phyloP scores from a whole-genome alignment of 2,113 vertebrate genomes.

The Ploceus nigricollis region DNA sequence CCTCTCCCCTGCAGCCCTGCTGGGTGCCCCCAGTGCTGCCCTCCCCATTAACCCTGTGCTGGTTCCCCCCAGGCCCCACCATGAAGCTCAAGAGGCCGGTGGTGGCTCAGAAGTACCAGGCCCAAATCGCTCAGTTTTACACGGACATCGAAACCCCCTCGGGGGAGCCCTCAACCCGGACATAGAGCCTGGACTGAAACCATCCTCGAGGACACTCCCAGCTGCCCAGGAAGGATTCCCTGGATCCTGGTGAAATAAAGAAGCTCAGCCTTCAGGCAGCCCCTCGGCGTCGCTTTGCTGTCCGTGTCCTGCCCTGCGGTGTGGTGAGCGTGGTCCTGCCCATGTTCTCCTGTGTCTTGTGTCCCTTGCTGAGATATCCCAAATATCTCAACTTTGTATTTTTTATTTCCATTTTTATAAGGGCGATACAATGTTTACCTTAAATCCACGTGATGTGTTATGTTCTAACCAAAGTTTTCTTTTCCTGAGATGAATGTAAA shows the following conservation, averaged over 20 bases:
- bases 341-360: background rate
- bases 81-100: conserved; percentile 85
- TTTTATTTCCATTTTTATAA: background rate
- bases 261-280: background rate
- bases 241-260: background rate
- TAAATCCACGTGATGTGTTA: accelerated
- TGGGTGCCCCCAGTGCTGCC: accelerated
- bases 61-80: conserved; percentile 77
- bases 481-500: conserved; percentile 11
- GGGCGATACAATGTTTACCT: background rate
- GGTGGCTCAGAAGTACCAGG: conserved; percentile 82
- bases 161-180: background rate
- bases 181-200: background rate
- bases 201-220: background rate
- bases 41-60: accelerated
- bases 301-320: background rate
- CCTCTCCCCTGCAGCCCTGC: background rate
- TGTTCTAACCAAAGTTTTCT: conserved; percentile 21
- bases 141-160: conserved; percentile 35
- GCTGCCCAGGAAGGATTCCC: background rate
- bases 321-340: background rate
- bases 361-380: accelerated
- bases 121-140: conserved; percentile 82
- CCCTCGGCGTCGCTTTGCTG: background rate
- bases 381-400: background rate